Evolutionary conservation across 2,888 invertebrate genomes (phyloP), one percentile per base, ranked within the genome.

Genomic region (Rhagonycha fulva): DNA sequence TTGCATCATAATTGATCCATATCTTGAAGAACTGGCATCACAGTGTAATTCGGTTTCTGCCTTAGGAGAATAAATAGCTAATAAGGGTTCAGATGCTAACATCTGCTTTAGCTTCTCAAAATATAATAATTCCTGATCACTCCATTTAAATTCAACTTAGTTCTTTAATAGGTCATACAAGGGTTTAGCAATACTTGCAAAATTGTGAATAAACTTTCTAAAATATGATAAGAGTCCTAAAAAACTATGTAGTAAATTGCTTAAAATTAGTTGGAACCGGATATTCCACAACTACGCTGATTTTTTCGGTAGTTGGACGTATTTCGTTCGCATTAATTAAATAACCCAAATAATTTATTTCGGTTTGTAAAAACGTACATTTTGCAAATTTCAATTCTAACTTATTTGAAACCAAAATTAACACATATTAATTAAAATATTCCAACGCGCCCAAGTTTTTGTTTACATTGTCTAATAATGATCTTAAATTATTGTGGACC

Each of bases 391-490:
- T n/a, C n/a, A n/a, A n/a, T n/a, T n/a, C n/a, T n/a, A n/a, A n/a
- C n/a, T n/a, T n/a, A n/a, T n/a, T n/a, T n/a, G n/a, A n/a, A n/a
- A n/a, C n/a, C n/a, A n/a, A n/a, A n/a, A n/a, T n/a, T n/a, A n/a
- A n/a, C n/a, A n/a, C n/a, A n/a, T n/a, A n/a, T n/a, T n/a, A n/a
- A n/a, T n/a, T n/a, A n/a, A n/a, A n/a, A n/a, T n/a, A n/a, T n/a
- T n/a, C n/a, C n/a, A n/a, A n/a, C n/a, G n/a, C n/a, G 9, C 71
- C 28, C n/a, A 71, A n/a, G 12, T 71, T 26, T 30, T 71, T 71
- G 14, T 14, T 26, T 7, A 71, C 12, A n/a, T 14, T 62, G 12
- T 71, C 71, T 9, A 30, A 26, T 14, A 71, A 14, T n/a, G 26
- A 11, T 24, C 63, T 19, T 10, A 71, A 62, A 30, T 14, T 23